Conservation (phyloP, 2,888 invertebrate genomes). For the Elaeidobius kamerunicus region DNA sequence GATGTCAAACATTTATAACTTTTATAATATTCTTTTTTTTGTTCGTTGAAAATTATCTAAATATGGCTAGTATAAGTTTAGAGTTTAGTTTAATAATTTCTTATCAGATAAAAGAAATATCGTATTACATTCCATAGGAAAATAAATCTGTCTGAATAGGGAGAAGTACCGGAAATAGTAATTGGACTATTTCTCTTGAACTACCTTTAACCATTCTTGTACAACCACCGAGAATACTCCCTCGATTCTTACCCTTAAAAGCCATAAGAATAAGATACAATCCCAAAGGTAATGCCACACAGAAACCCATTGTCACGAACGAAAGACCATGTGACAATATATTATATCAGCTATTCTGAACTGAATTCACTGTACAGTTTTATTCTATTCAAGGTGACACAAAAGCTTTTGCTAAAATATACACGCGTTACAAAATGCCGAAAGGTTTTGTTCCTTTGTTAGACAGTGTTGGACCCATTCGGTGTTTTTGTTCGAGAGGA, state of each 20-base stretch:
- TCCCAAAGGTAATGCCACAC: slow-evolving; percentile 44
- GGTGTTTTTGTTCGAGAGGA: slow-evolving; percentile 48
- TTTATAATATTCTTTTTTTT: too few species aligned
- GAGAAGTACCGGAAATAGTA: slow-evolving; percentile 15
- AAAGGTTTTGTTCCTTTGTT: slow-evolving; percentile 49
- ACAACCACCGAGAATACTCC: slow-evolving; percentile 7
- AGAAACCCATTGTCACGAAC: slow-evolving; percentile 49
- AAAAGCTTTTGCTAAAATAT: slow-evolving; percentile 47
- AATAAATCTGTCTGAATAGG: too few species aligned
- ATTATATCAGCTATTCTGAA: slow-evolving; percentile 50
- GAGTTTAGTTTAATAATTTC: too few species aligned
- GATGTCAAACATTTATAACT: too few species aligned
- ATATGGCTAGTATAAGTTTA: too few species aligned
- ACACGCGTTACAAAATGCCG: slow-evolving; percentile 52
- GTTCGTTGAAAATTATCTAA: too few species aligned
- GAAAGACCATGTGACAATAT: slow-evolving; percentile 52
- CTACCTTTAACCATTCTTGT: slow-evolving; percentile 11
- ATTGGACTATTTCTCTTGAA: slow-evolving; percentile 15
- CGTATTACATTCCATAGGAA: too few species aligned
- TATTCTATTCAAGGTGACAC: slow-evolving; percentile 41
- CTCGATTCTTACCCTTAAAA: slow-evolving; percentile 6
- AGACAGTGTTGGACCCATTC: slow-evolving; percentile 48
- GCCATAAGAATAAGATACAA: slow-evolving; percentile 10
- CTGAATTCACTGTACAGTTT: slow-evolving; percentile 50
- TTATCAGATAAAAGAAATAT: too few species aligned